phyloP scores from a whole-genome alignment of 1,140 invertebrate genomes.

The Solenopsis fugax region DNA sequence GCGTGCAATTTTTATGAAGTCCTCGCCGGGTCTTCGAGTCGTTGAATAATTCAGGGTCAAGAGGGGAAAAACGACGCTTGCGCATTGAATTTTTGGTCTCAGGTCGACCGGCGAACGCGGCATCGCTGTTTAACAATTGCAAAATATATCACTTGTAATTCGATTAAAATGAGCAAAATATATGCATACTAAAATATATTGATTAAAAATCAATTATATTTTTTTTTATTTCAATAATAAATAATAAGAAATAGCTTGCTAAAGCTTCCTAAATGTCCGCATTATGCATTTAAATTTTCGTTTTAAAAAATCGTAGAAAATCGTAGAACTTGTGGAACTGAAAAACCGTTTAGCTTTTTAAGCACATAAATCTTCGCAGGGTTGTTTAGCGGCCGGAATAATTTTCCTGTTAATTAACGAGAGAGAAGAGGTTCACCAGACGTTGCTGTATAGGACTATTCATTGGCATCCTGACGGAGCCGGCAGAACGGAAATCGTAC shows the following conservation, averaged over 20 bases:
- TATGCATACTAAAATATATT: neutral
- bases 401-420: constrained; percentile 58
- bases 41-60: constrained; percentile 86
- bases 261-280: neutral
- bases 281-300: neutral
- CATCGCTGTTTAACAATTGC: neutral
- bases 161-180: neutral
- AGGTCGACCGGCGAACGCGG: neutral
- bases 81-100: constrained; percentile 75
- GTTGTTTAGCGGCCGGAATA: neutral
- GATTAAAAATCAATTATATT: neutral
- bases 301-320: neutral
- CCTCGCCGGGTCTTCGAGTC: constrained; percentile 80
- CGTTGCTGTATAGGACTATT: constrained; percentile 13
- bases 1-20: constrained; percentile 85
- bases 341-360: neutral
- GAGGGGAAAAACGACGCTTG: constrained; percentile 75
- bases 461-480: constrained; percentile 24
- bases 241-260: neutral
- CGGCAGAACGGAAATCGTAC: constrained; percentile 41
- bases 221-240: neutral
- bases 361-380: neutral
- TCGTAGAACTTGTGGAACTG: neutral
- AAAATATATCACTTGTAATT: neutral
- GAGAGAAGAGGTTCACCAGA: constrained; percentile 7